Evolutionary conservation across 1,140 invertebrate genomes (phyloP), one percentile per base, ranked within the genome.

Genomic region (Polyergus mexicanus): DNA sequence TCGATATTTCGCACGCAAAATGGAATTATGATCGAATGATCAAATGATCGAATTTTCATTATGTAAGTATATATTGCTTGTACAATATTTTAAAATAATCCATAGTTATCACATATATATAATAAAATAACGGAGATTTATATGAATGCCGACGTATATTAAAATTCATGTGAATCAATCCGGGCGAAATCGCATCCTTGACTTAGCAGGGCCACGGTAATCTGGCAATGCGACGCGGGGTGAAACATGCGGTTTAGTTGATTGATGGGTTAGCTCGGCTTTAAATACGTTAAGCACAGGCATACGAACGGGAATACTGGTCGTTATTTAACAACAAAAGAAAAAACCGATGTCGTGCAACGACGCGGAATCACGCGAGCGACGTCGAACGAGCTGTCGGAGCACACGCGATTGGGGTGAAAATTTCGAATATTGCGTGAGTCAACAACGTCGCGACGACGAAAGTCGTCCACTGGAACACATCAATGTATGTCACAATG

Each of bases 171-270:
- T 77, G 85, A 85, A 85, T 78, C 81, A 88, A 92, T 92, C 72
- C 81, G 80, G 69, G 75, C 80, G 76, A 88, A 91, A 93, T 92
- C 88, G 91, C 87, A 93, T 92, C 92, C 92, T 93, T 93, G 92
- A 93, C 92, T 92, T 90, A 91, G 78, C 88, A 68, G 66, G 44
- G 68, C 65, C 78, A 90, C 84, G 71, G n/a, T 80, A 81, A 89
- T 80, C 80, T 63, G 78, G 54, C 66, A 80, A 74, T 80, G 44
- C 56, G 60, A 76, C 44, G 47, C 16, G 22, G 32, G 51, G 19
- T 51, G n/a, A 80, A 60, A 25, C 81, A 86, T 86, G 76, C 65
- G 62, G 69, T 65, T 66, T 86, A 88, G 83, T 72, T 84, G 63
- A 84, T 86, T 90, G 86, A 86, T 88, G 89, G 84, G 28, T 84